Evolutionary conservation across 2,888 invertebrate genomes (phyloP), one percentile per base, ranked within the genome.

Genomic region (Gymnosoma rotundatum): DNA sequence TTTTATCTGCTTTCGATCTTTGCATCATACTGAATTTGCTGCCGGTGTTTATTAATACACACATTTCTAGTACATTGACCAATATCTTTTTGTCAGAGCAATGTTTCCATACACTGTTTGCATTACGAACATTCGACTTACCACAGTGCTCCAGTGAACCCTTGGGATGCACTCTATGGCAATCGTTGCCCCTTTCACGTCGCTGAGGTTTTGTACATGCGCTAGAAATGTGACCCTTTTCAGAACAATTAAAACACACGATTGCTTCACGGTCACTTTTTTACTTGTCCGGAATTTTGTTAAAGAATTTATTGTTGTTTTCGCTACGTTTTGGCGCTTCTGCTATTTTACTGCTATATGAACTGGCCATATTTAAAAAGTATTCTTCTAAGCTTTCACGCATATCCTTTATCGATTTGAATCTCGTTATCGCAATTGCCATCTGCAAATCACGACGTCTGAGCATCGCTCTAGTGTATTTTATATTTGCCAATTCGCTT

Each of bases 391-490:
- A 12, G 5, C 69, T 25, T 42, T 78, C 73, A 9, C 78, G 86
- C 74, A 86, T 67, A 56, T 83, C 69, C 32, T 81, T 83, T 12
- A 83, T 50, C 3, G 78, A 20, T 36, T 38, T 48, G 45, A 86
- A 83, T 7, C 38, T 36, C 0, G 56, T 4, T 3, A 78, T 60
- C 0, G 76, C 79, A 20, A 74, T 80, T 20, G 82, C 74, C 0
- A n/a, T 12, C 36, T 79, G 83, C 16, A 83, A 9, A 0, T 86
- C 81, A 5, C 75, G 63, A 58, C 78, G 69, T 48, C 64, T 83
- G 7, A 85, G 18, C 1, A 79, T 78, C 7, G 74, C 70, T 0
- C 76, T 83, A 1, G 63, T 78, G 42, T 86, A 86, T 60, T 86
- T 85, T 9, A 85, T 63, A 54, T 67, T 63, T 10, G 76, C 61